Base-by-base conservation (phyloP, 1,140 invertebrate species). In the Cyphomyrmex costatus region DNA sequence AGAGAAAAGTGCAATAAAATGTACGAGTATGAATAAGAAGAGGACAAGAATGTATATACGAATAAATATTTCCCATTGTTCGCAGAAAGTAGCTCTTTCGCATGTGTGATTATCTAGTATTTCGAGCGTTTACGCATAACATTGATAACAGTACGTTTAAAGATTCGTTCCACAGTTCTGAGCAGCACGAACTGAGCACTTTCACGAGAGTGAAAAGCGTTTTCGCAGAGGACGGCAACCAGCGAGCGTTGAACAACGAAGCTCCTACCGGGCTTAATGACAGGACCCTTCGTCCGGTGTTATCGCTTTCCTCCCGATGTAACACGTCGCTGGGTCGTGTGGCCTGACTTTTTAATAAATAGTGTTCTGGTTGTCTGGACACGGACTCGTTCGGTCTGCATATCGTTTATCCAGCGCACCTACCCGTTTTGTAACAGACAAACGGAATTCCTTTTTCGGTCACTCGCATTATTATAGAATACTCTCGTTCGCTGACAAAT, bases 291-390 rank as follows among this genome's bases (percentile, higher is more conserved):
- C 49, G 70, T 74, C 88, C 89, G 71, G 86, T 89, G 93, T 95
- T 95, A 95, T 95, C 95, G 92, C 93, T 95, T 95, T 95, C 95
- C 95, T 94, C 93, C 92, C 93, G 92, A 95, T 93, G 93, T 95
- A 93, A 91, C 94, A 94, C 94, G 93, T 91, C 91, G 89, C 87
- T 88, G 89, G 88, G 89, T 91, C 90, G 89, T 82, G 83, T 88
- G 79, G 82, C 21, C 86, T 88, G 89, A 91, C 90, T 93, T 94
- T 93, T 94, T 93, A 92, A 94, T 92, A 92, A 93, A 93, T 93
- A 93, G 92, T 65, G 58, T 90, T 91, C 88, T 86, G 86, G 84
- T 86, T 91, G 89, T 88, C 90, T 82, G 88, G 73, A 61, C 42
- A 49, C 49, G 68, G 70, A 60, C 33, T 76, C 80, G 84, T 53